Evolutionary conservation across 2,113 vertebrate species (phyloP).

Genomic region (Numida meleagris): DNA sequence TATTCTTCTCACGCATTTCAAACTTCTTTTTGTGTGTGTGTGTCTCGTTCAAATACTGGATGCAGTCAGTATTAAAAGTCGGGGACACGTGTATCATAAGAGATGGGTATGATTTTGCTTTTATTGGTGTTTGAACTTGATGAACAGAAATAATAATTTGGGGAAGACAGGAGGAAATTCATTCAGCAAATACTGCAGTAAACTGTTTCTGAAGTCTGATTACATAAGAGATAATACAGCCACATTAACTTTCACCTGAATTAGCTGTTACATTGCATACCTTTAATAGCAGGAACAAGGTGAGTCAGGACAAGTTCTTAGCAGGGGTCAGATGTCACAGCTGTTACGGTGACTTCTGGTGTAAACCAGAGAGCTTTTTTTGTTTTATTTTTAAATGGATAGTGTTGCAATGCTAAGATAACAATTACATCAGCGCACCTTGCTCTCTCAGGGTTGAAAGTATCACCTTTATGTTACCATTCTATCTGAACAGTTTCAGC

Average conservation of each 20-base stretch:
- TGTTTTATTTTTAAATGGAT: not conserved
- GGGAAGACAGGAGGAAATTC: not conserved
- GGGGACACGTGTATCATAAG: not conserved
- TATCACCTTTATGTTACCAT: not conserved
- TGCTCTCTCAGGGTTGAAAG: not conserved
- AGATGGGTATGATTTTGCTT: not conserved
- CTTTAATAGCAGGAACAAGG: not conserved
- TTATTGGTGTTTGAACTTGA: not conserved
- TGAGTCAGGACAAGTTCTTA: constrained; percentile 17
- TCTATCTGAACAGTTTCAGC: not conserved
- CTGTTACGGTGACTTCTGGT: not conserved
- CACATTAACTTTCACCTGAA: not conserved
- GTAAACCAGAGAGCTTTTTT: constrained; percentile 1
- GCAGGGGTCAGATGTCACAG: not conserved
- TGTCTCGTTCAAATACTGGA: not conserved
- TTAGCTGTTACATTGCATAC: not conserved
- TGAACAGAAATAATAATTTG: not conserved
- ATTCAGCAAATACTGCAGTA: not conserved
- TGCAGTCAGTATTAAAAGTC: not conserved
- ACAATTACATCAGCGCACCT: constrained; percentile 4
- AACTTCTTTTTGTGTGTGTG: not conserved
- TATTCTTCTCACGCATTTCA: not conserved
- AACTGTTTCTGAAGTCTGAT: not conserved
- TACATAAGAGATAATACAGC: not conserved
- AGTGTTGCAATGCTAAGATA: constrained; percentile 9